Conservation (phyloP, 2,113 vertebrate genomes). For the Mixornis gularis region DNA sequence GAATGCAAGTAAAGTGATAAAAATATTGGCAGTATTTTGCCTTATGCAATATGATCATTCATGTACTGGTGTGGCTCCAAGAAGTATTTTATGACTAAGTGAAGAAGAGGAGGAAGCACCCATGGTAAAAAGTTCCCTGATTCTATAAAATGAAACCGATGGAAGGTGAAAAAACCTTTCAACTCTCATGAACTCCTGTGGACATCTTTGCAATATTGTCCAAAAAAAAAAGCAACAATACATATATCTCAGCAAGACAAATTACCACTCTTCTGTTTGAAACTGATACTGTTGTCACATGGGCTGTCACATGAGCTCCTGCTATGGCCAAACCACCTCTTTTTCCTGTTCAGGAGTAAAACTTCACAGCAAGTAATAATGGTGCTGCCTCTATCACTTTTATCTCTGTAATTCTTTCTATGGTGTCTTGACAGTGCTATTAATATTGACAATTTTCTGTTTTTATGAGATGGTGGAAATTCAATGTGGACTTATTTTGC, state of each 20-base stretch:
- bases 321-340: neutral
- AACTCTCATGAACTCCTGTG: neutral
- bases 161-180: neutral
- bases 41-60: neutral
- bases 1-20: neutral
- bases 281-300: neutral
- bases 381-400: neutral
- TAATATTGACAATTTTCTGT: neutral
- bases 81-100: neutral
- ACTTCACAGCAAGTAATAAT: neutral
- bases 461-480: neutral
- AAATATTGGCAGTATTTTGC: neutral
- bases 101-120: neutral
- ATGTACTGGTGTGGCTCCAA: neutral
- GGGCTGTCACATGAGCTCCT: neutral
- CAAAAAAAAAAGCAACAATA: neutral
- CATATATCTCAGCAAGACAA: neutral
- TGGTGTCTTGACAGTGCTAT: neutral
- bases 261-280: neutral
- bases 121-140: neutral
- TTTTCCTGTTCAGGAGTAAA: neutral
- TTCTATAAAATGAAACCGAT: neutral
- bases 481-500: neutral
- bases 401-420: neutral
- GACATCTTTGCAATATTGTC: neutral